Evolutionary conservation across 2,113 vertebrate species (phyloP), one percentile per base, ranked within the genome.

Genomic region (Canis aureus): DNA sequence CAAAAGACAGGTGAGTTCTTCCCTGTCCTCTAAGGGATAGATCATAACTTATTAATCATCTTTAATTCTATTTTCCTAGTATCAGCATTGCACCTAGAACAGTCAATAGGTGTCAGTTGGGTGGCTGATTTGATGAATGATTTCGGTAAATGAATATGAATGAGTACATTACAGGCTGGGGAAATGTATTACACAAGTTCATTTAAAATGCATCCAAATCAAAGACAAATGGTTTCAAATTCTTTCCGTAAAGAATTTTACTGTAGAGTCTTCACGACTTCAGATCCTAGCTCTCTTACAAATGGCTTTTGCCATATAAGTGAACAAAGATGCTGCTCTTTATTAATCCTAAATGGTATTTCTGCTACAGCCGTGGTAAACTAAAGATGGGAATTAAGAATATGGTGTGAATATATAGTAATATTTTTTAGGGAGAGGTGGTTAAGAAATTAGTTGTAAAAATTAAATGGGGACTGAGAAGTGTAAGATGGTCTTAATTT

Each of bases 151-250:
- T 76, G 76, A 51, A 62, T 55, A 94, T 79, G 80, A 81, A 93
- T 55, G 59, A 32, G 29, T 79, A 76, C 71, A 8, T 27, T 60
- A 35, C 0, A n/a, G 49, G 9, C 16, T 92, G 35, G 55, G 13
- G 66, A 96, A 89, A 90, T 29, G 0, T n/a, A 64, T 73, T 55
- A 76, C 38, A 76, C 11, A 94, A 93, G 17, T 29, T 83, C 23
- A 1, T 94, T 78, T 76, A 53, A 93, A 79, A 35, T 51, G 25
- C 35, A 76, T 69, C 19, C 38, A 62, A 93, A 89, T 73, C 62
- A 95, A 49, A 95, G 79, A 86, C n/a, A 89, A 62, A 87, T 69
- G 38, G 22, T 71, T 97, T 84, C 11, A 55, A 64, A 94, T 80
- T 59, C 83, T 59, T 96, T 91, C 27, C 62, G 25, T 20, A 57